phyloP scores from a whole-genome alignment of 1,140 invertebrate species.

The Batillaria attramentaria region DNA sequence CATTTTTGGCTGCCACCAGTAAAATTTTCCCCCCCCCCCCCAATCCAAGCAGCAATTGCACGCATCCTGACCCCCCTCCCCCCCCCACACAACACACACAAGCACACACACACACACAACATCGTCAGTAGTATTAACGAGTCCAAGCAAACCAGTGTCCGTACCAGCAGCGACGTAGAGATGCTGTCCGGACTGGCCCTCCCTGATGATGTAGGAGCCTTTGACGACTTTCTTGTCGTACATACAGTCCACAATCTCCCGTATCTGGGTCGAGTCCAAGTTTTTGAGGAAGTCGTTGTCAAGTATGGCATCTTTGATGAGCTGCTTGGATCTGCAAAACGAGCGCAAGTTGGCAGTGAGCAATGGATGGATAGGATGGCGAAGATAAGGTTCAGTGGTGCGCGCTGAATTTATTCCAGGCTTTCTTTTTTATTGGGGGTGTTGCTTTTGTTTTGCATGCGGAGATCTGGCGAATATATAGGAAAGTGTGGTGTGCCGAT shows the following conservation, averaged over 20 bases:
- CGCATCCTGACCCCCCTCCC: too few species aligned
- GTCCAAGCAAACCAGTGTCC: too few species aligned
- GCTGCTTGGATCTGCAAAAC: slow-evolving; percentile 86
- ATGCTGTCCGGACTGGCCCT: slow-evolving; percentile 97
- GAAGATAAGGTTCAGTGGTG: too few species aligned
- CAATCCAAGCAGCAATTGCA: neutral
- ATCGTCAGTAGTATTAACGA: too few species aligned
- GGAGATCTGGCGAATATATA: too few species aligned
- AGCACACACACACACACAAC: slow-evolving; percentile 9
- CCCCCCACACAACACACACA: neutral
- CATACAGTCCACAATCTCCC: slow-evolving; percentile 99
- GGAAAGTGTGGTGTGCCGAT: too few species aligned
- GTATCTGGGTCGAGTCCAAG: slow-evolving; percentile 94
- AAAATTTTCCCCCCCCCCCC: neutral
- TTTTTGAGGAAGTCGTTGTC: slow-evolving; percentile 99
- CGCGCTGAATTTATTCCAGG: slow-evolving; percentile 23
- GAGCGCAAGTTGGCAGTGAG: slow-evolving; percentile 27
- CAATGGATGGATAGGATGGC: slow-evolving; percentile 24
- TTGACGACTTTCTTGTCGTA: slow-evolving; percentile 94
- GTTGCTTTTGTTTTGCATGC: neutral
- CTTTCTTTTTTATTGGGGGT: slow-evolving; percentile 16
- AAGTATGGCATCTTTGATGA: slow-evolving; percentile 97
- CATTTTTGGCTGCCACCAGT: too few species aligned
- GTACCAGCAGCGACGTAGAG: slow-evolving; percentile 99
- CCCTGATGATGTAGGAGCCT: slow-evolving; percentile 95